Base-by-base conservation (phyloP, 2,113 vertebrate genomes). In the Chloebia gouldiae region DNA sequence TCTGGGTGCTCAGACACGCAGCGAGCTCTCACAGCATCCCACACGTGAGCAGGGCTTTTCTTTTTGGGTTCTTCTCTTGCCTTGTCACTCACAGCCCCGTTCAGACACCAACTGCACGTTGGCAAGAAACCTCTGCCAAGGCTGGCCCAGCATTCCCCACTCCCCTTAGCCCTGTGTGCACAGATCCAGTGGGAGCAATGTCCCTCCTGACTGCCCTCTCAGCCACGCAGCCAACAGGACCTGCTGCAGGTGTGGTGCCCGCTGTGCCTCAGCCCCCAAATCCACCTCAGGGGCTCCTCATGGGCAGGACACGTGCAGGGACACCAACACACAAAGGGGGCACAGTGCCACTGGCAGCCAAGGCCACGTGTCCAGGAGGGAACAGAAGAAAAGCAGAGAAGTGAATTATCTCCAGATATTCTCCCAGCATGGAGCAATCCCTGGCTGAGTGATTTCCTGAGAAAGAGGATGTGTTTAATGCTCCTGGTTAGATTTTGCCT, bases 191-290 rank as follows among this genome's bases (percentile, higher is more conserved):
- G 72, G 4, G 10, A 25, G 7, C 3, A 7, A 3, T 9, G 53
- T 3, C 17, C 53, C 14, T 49, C 15, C 82, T 35, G 71, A 1
- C 15, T 16, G 25, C 61, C 31, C 60, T 65, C 69, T 18, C 42
- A 30, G 49, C 28, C 30, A 4, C 0, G 1, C 33, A 21, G 57
- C 25, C 33, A 5, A 5, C 0, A 1, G 60, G 31, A 35, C 33
- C 61, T 21, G n/a, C 53, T 49, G 64, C 51, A 57, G 40, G 17
- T 2, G 50, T 6, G 17, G 7, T 49, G 78, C 18, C 20, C 1
- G 3, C 64, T 6, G 8, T 40, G 79, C 64, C 42, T 13, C 51
- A 33, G n/a, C 7, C 27, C 50, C 53, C 28, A 68, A 8, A 27
- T 2, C 40, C 78, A 39, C 5, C 78, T 5, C 65, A 49, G 63